These are phyloP conservation scores for Siphamia tubifer DNA, from an alignment of 2,113 vertebrate genomes.

Conservation along the genomic window DNA sequence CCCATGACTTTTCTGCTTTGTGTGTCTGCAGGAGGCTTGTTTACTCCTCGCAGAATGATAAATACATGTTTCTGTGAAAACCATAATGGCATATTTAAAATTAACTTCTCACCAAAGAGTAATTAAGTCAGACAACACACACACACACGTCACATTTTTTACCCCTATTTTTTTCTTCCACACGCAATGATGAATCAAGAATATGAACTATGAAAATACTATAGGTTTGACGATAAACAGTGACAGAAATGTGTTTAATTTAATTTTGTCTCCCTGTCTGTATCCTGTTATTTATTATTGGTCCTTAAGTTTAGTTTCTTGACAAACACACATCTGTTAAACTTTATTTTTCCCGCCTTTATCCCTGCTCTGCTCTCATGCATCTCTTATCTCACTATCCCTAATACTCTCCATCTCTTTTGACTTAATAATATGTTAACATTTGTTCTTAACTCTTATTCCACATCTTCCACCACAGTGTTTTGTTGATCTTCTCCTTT, in stretches of 20 bases:
- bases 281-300: not conserved
- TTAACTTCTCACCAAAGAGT: constrained; percentile 33
- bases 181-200: not conserved
- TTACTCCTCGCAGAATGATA: constrained; percentile 23
- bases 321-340: too few relatives aligned
- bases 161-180: not conserved
- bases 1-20: not conserved
- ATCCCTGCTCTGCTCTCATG: not conserved
- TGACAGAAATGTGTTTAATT: not conserved
- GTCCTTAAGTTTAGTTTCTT: not conserved
- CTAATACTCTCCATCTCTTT: too few relatives aligned
- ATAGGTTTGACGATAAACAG: not conserved
- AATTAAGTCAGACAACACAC: constrained; percentile 26
- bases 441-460: not conserved
- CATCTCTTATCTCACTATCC: too few relatives aligned
- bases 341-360: not conserved
- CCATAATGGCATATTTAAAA: constrained; percentile 37
- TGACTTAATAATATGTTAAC: not conserved
- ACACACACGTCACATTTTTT: too few relatives aligned
- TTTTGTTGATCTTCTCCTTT: constrained; percentile 1
- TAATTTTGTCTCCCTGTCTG: not conserved
- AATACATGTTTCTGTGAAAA: constrained; percentile 50
- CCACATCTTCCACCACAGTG: not conserved
- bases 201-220: not conserved
- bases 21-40: constrained; percentile 7